A percentile compares a stretch with the other conserved stretches of the same genome.
Conservation (phyloP, 2,797 vertebrate species). For the Rhinella marina region DNA sequence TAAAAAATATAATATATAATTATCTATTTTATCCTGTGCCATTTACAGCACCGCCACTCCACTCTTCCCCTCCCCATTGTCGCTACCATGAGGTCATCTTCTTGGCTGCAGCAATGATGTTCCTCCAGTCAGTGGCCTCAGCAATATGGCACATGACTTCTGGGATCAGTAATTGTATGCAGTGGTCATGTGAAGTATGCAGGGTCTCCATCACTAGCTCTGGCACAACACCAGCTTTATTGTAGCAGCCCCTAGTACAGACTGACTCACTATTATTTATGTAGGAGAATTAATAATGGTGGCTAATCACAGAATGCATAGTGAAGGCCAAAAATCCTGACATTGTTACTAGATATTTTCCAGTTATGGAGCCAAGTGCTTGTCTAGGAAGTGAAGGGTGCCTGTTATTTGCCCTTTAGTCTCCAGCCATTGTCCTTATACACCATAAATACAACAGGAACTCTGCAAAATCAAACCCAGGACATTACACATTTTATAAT, state of each 20-base stretch:
- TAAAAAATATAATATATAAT: no score
- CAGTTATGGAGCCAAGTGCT: neutral
- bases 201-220: no score
- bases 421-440: neutral
- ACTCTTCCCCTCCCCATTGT: no score
- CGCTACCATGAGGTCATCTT: no score
- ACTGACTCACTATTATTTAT: constrained; percentile 1
- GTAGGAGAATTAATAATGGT: neutral
- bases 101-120: no score
- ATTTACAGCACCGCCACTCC: no score
- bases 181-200: no score
- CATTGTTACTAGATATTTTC: constrained; percentile 20
- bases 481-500: neutral
- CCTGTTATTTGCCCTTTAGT: neutral
- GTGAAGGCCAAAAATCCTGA: no score
- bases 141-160: no score
- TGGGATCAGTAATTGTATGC: no score
- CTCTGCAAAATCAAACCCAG: neutral
- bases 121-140: no score
- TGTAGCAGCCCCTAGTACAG: neutral
- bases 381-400: neutral
- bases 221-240: neutral
- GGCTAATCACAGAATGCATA: neutral
- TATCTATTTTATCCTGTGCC: no score
- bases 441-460: neutral